Evolutionary conservation across 2,888 invertebrate species (phyloP).

Genomic region (Andrena minutula): DNA sequence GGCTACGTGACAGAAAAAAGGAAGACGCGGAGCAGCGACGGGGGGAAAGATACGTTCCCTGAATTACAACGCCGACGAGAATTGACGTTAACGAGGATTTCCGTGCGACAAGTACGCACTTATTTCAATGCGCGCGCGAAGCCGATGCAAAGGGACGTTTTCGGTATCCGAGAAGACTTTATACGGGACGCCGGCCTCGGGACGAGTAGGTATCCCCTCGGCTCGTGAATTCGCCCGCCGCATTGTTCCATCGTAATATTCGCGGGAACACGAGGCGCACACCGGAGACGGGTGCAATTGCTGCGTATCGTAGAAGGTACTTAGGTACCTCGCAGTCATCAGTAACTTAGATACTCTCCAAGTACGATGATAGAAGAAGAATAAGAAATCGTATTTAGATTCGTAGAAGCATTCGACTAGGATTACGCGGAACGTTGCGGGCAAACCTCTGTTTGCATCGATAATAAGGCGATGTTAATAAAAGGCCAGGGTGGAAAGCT

Average conservation of each 20-base stretch:
- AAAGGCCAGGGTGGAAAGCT: slow-evolving; percentile 10
- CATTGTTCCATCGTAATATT: slow-evolving; percentile 49
- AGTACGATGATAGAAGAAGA: neutral
- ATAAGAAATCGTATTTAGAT: neutral
- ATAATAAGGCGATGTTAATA: slow-evolving; percentile 51
- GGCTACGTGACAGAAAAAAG: slow-evolving; percentile 59
- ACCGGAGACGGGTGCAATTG: neutral
- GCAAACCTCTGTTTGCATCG: slow-evolving; percentile 34
- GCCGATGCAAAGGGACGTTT: slow-evolving; percentile 51
- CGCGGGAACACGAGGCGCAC: slow-evolving; percentile 1
- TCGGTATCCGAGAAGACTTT: slow-evolving; percentile 58
- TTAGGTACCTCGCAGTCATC: too few relatives aligned
- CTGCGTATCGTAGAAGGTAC: too few relatives aligned
- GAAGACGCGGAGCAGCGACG: slow-evolving; percentile 14
- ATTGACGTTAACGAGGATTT: slow-evolving; percentile 74
- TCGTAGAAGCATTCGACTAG: slow-evolving; percentile 5
- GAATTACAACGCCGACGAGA: slow-evolving; percentile 72
- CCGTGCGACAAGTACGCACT: slow-evolving; percentile 69
- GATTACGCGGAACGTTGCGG: slow-evolving; percentile 3
- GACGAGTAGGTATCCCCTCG: neutral
- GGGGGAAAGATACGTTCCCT: slow-evolving; percentile 50
- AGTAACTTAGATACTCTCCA: neutral
- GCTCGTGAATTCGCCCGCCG: slow-evolving; percentile 37
- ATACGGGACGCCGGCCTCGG: slow-evolving; percentile 26
- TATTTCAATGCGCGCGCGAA: slow-evolving; percentile 55